Evolutionary conservation across 2,113 vertebrate species (phyloP).

Genomic region (Bubo scandiacus): DNA sequence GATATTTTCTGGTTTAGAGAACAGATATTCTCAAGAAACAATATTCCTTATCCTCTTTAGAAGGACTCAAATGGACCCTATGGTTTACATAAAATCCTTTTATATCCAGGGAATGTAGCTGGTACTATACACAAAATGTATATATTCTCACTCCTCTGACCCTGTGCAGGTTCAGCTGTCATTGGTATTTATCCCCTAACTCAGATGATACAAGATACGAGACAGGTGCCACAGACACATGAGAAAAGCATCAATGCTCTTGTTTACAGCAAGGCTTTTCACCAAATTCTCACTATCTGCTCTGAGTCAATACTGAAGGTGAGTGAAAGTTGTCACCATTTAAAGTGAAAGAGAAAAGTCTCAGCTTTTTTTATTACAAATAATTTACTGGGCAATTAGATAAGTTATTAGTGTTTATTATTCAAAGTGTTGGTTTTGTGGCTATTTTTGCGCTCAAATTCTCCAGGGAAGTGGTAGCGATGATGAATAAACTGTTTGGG

Average conservation of each 20-base stretch:
- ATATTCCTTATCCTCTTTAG: not conserved
- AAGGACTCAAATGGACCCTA: not conserved
- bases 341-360: not conserved
- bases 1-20: not conserved
- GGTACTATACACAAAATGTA: not conserved
- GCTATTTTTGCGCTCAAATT: not conserved
- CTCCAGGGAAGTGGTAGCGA: not conserved
- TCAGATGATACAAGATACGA: constrained; percentile 65
- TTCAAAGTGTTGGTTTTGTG: not conserved
- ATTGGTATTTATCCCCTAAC: constrained; percentile 73
- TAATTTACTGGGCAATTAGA: not conserved
- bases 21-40: not conserved
- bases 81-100: not conserved
- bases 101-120: not conserved
- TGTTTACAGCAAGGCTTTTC: constrained; percentile 70
- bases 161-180: constrained; percentile 62
- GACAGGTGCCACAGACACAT: constrained; percentile 69
- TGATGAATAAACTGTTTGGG: not conserved
- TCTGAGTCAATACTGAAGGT: constrained; percentile 76
- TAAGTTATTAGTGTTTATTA: not conserved
- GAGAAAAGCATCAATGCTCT: constrained; percentile 69
- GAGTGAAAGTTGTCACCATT: not conserved
- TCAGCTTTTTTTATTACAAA: not conserved
- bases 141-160: not conserved
- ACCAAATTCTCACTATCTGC: constrained; percentile 74